phyloP scores from a whole-genome alignment of 2,888 invertebrate genomes.

The Fragum sueziense region DNA sequence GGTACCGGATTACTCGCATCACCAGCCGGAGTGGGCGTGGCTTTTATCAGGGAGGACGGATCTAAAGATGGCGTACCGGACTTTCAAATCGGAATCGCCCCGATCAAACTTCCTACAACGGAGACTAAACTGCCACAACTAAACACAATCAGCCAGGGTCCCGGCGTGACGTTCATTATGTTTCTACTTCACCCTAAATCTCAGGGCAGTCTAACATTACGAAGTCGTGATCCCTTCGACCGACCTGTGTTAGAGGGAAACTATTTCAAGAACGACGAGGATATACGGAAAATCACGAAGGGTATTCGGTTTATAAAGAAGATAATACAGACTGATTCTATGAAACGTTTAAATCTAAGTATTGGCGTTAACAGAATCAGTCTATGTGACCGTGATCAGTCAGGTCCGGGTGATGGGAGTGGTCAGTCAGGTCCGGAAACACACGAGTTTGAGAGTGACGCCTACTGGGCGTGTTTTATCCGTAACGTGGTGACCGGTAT shows the following conservation, averaged over 20 bases:
- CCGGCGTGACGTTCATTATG: constrained; percentile 22
- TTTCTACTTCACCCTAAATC: constrained; percentile 29
- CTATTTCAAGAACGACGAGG: constrained; percentile 23
- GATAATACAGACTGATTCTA: constrained; percentile 33
- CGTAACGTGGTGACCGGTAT: constrained; percentile 41
- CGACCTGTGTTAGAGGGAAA: constrained; percentile 31
- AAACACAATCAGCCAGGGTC: background rate
- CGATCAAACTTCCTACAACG: background rate
- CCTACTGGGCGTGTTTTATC: constrained; percentile 52
- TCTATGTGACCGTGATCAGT: constrained; percentile 20
- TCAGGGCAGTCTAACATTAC: constrained; percentile 9
- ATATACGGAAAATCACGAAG: constrained; percentile 13
- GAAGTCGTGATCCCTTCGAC: constrained; percentile 37
- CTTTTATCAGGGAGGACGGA: constrained; percentile 12
- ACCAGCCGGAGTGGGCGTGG: constrained; percentile 2
- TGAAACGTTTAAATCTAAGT: constrained; percentile 44
- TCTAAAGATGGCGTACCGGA: constrained; percentile 17
- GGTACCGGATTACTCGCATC: background rate
- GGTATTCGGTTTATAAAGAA: constrained; percentile 32
- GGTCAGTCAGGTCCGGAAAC: background rate
- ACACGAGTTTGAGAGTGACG: constrained; percentile 37
- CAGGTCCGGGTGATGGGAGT: background rate
- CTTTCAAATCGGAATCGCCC: constrained; percentile 16
- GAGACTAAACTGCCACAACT: constrained; percentile 8
- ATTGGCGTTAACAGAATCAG: constrained; percentile 46